Conservation (phyloP, 2,888 invertebrate species). For the Marasmarcha lunaedactyla region DNA sequence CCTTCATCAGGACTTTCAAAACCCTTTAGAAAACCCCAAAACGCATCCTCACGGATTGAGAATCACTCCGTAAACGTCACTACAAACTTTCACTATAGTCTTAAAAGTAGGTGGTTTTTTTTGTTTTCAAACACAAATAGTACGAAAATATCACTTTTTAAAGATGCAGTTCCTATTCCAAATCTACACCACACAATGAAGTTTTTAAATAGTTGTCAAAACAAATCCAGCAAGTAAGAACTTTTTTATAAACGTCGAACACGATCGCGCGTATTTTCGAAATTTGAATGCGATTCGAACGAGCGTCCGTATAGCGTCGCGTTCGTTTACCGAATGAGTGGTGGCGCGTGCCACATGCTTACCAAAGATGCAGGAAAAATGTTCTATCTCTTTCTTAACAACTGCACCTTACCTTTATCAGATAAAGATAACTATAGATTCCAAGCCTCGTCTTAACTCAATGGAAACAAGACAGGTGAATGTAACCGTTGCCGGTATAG, state of each 20-base stretch:
- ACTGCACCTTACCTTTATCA: conserved; percentile 22
- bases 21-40: conserved; percentile 35
- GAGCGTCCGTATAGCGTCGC: conserved; percentile 37
- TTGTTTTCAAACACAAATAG: conserved; percentile 37
- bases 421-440: conserved; percentile 41
- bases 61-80: conserved; percentile 32
- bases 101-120: conserved; percentile 44
- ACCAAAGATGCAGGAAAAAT: conserved; percentile 16
- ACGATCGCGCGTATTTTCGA: conserved; percentile 40
- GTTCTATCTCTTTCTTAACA: conserved; percentile 44
- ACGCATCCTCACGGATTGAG: conserved; percentile 35
- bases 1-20: conserved; percentile 61
- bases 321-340: conserved; percentile 60
- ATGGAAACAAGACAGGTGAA: conserved; percentile 54
- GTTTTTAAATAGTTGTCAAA: too few species aligned
- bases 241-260: not conserved
- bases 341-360: conserved; percentile 64
- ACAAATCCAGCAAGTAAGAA: too few species aligned
- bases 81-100: conserved; percentile 57
- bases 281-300: conserved; percentile 17
- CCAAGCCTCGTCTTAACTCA: conserved; percentile 28
- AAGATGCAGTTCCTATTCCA: conserved; percentile 20
- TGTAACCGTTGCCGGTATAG: conserved; percentile 39
- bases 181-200: not conserved
- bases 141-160: not conserved